Evolutionary conservation across 2,888 invertebrate species (phyloP), one percentile per base, ranked within the genome.

Genomic region (Amblyteles armatorius): DNA sequence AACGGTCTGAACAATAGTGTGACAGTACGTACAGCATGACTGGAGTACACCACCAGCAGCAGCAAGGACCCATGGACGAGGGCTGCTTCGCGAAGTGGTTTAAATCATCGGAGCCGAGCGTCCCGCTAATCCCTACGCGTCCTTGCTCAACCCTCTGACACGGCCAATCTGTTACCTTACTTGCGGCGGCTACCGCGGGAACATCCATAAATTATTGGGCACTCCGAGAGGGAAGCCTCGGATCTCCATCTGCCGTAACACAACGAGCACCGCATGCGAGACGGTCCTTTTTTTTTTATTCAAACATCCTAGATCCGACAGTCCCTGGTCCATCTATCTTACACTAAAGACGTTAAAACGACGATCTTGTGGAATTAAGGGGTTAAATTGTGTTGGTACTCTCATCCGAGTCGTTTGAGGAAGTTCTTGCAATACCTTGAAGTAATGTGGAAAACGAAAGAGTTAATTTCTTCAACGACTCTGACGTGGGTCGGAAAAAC

Each of bases 151-250:
- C 88, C 80, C 79, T 80, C 77, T 87, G 87, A 88, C 88, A 86
- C 69, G 79, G 74, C 87, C 88, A 87, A 88, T 88, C 88, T 88
- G 87, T 88, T 88, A 88, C 88, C 86, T 86, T 87, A 87, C 87
- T 87, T 86, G 85, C 79, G 81, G 85, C 84, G 57, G 80, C 85
- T 73, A 87, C 84, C 81, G 71, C 82, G 76, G 71, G 79, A 72
- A 87, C 82, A 82, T 84, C 88, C 87, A 88, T 88, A 86, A 88
- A 88, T 88, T 88, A 88, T 87, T 82, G 86, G 80, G 19, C 48
- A 71, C 78, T 44, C 73, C 78, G 48, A 80, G 60, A 73, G 76
- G 84, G 65, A 65, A 76, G 33, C 40, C 60, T 22, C 63, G 55
- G 29, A 84, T 65, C 48, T 44, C 40, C 63, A 33, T 63, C 63